Evolutionary conservation across 2,797 vertebrate species (phyloP), one percentile per base, ranked within the genome.

Genomic region (Steatocranus sp.): DNA sequence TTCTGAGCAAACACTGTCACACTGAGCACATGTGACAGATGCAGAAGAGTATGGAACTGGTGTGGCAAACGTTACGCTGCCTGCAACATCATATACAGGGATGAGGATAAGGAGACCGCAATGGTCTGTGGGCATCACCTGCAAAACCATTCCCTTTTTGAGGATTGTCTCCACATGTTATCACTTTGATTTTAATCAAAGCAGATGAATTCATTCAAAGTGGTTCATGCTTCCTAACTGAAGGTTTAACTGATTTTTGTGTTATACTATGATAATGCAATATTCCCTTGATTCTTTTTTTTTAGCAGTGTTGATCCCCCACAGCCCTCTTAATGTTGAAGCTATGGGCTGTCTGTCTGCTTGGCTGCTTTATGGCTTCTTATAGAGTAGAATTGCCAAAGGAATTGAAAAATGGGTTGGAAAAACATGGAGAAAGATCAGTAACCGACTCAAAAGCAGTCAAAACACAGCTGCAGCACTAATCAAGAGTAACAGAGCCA

Each of bases 391-490:
- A 48, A 73, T 18, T 70, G 23, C 66, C 41, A 73, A 46, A 73
- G 41, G 41, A 73, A 46, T 48, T 73, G 68, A 73, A 73, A 73
- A 48, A 48, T 73, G 5, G 11, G 17, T 48, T 48, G 43, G 10
- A 73, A 73, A 48, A 73, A 48, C 41, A 30, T 3, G 68, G 68
- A 30, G 41, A 30, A 3, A 73, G 41, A 73, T 30, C 66, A 48
- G 41, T 48, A 46, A 48, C 66, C 4, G 17, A 48, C 41, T 17
- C 25, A 73, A 73, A 73, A 73, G 23, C 25, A 73, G 66, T 48
- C 25, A 73, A 73, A 73, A 48, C 25, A 73, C 68, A 73, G 68
- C 41, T 73, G 68, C 25, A 73, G 23, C 41, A n/a, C 66, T 73
- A 73, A 73, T 73, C 41, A 48, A 73, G 1, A 48, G 41, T 5